These are phyloP conservation scores for Psephotus haematonotus DNA, from an alignment of 2,113 vertebrate genomes.

Conservation along the genomic window DNA sequence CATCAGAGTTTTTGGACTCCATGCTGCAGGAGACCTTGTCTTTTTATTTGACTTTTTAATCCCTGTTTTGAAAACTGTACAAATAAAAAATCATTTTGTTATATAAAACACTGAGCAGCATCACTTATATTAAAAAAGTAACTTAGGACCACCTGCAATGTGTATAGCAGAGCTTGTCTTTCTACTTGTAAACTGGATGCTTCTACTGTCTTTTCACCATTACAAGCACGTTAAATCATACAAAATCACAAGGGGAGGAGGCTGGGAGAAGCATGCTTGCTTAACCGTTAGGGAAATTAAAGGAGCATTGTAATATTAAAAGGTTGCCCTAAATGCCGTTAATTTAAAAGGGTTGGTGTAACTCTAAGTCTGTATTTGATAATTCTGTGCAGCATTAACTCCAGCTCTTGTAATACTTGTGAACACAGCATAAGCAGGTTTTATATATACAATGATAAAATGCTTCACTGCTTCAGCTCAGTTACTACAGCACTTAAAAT, in stretches of 20 bases:
- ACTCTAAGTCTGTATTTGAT: background rate
- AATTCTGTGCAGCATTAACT: background rate
- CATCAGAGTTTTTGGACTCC: fast-evolving
- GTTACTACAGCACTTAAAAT: background rate
- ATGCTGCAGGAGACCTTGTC: background rate
- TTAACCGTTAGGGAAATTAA: background rate
- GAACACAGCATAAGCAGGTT: background rate
- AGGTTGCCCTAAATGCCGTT: background rate
- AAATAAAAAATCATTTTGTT: background rate
- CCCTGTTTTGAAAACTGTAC: background rate
- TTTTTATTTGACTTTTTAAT: background rate
- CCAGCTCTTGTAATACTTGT: background rate
- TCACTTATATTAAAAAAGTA: background rate
- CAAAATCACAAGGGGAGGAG: background rate
- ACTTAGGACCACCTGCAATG: background rate
- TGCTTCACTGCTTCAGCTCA: background rate
- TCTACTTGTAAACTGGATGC: background rate
- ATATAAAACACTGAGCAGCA: background rate
- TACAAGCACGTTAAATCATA: background rate
- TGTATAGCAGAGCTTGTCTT: background rate
- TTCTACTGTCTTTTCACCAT: background rate
- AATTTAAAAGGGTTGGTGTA: background rate
- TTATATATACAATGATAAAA: background rate
- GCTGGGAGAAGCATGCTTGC: background rate
- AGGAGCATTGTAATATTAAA: background rate